Conservation (phyloP, 2,888 invertebrate genomes). For the Synanthedon andrenaeformis region DNA sequence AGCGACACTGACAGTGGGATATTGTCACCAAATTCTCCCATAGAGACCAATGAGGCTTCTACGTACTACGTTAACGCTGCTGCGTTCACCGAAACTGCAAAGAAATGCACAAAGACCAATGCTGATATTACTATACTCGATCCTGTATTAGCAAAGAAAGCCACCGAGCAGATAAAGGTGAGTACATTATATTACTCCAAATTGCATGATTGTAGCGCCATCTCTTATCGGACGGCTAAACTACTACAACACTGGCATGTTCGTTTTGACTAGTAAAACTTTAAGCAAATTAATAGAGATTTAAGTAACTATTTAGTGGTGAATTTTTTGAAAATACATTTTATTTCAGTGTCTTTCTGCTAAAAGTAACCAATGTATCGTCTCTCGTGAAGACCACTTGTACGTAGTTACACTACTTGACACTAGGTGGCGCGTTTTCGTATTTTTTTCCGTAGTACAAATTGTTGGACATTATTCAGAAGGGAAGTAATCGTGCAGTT, state of each 20-base stretch:
- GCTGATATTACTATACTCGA: conserved; percentile 55
- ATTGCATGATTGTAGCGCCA: conserved; percentile 1
- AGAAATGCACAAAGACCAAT: conserved; percentile 32
- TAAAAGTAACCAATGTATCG: too few relatives aligned
- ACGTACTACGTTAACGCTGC: conserved; percentile 54
- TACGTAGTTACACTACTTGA: neutral
- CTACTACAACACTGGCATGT: too few relatives aligned
- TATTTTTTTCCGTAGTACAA: conserved; percentile 30
- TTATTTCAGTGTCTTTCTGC: too few relatives aligned
- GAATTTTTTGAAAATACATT: too few relatives aligned
- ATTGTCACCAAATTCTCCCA: conserved; percentile 73
- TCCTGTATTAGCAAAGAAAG: conserved; percentile 53
- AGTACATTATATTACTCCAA: conserved; percentile 14
- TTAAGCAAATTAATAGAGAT: too few relatives aligned
- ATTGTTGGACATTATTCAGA: conserved; percentile 46
- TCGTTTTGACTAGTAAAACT: too few relatives aligned
- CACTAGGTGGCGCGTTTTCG: conserved; percentile 12
- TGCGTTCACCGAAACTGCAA: conserved; percentile 46
- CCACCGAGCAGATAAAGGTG: conserved; percentile 61
- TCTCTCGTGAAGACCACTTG: too few relatives aligned
- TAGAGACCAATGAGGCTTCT: conserved; percentile 55
- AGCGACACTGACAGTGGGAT: conserved; percentile 77
- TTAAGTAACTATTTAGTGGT: too few relatives aligned
- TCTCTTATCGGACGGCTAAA: neutral
- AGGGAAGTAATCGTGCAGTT: conserved; percentile 60